Percentiles rank a stretch among this genome's conserved stretches.
Conservation (phyloP, 35 echinoderm and acorn worm species). For the Chiridota heheva region DNA sequence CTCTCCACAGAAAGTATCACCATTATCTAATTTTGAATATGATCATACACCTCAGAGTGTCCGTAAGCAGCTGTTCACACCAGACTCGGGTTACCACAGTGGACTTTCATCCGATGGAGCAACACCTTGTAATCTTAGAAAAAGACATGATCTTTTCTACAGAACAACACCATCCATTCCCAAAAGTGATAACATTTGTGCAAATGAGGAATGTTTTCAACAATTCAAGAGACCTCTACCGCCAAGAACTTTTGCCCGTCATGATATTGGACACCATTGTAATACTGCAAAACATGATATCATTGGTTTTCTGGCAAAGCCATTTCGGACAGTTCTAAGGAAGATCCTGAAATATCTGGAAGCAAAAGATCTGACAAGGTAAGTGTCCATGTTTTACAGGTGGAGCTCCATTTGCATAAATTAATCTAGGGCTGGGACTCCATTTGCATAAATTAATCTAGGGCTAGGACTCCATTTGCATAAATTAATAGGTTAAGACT, state of each 20-base stretch:
- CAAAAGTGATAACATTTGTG: no score
- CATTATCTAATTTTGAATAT: not conserved
- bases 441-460: not conserved
- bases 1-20: not conserved
- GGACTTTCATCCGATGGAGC: not conserved
- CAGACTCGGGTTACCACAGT: slow-evolving; percentile 35
- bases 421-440: not conserved
- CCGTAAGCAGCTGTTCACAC: slow-evolving; percentile 34
- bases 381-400: not conserved
- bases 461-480: not conserved
- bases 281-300: not conserved
- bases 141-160: no score
- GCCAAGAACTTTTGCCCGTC: not conserved
- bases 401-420: not conserved
- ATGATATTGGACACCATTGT: not conserved
- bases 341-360: slow-evolving; percentile 18
- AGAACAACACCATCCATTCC: no score
- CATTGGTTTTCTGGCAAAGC: not conserved
- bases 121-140: not conserved
- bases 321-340: not conserved
- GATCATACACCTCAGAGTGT: not conserved
- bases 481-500: not conserved
- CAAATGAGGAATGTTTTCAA: no score
- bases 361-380: slow-evolving; percentile 22
- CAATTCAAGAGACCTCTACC: no score